These are phyloP conservation scores for Enteromius fasciolatus DNA, from an alignment of 2,797 vertebrate genomes.

Conservation along the genomic window DNA sequence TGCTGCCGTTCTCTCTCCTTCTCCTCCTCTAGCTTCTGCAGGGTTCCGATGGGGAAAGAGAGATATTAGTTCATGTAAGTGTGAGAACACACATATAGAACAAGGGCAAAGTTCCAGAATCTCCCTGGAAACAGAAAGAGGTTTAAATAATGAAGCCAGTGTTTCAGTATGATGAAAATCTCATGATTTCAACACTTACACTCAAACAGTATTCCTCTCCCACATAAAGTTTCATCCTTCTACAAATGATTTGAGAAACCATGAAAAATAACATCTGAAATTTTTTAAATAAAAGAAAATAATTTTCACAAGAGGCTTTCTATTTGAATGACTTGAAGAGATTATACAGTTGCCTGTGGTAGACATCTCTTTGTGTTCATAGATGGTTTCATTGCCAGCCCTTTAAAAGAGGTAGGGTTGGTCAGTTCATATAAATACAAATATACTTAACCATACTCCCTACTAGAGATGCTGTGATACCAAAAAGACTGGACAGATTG, in stretches of 20 bases:
- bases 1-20: conserved; percentile 87
- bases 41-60: conserved; percentile 72
- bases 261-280: conserved; percentile 29
- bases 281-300: not conserved
- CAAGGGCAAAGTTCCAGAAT: conserved; percentile 39
- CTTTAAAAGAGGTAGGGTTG: not conserved
- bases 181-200: conserved; percentile 67
- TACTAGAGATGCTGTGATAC: not conserved
- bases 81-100: conserved; percentile 53
- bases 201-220: conserved; percentile 36
- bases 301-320: not conserved
- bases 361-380: not conserved
- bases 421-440: not conserved
- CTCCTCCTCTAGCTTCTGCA: conserved; percentile 97
- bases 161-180: conserved; percentile 16
- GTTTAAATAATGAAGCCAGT: conserved; percentile 23
- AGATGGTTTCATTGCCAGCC: not conserved
- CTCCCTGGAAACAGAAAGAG: conserved; percentile 16
- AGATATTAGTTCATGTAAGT: conserved; percentile 41
- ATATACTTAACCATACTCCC: not conserved
- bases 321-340: not conserved
- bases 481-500: not conserved
- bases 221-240: conserved; percentile 11
- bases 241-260: conserved; percentile 52
- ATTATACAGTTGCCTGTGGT: not conserved